phyloP scores from a whole-genome alignment of 2,113 vertebrate species.

The Castor canadensis region DNA sequence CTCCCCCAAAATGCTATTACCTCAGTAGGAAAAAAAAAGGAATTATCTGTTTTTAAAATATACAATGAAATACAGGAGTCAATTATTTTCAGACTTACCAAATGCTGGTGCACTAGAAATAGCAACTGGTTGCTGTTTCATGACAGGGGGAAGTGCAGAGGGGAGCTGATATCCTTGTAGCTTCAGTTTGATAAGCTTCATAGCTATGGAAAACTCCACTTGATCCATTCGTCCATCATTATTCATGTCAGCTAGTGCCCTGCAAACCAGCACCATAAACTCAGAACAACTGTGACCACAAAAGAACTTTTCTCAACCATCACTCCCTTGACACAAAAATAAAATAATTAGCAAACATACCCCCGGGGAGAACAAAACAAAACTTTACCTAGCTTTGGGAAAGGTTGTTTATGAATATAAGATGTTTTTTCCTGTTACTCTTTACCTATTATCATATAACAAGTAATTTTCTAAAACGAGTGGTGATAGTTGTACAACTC shows the following conservation, averaged over 20 bases:
- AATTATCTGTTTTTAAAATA: conserved; percentile 7
- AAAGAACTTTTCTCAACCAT: neutral
- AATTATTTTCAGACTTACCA: conserved; percentile 85
- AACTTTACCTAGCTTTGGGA: neutral
- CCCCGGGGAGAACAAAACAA: neutral
- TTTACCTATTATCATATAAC: neutral
- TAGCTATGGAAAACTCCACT: conserved; percentile 98
- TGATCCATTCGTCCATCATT: conserved; percentile 98
- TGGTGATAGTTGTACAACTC: neutral
- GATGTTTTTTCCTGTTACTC: neutral
- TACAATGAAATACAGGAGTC: neutral
- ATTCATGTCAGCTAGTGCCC: conserved; percentile 98
- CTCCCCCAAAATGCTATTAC: neutral
- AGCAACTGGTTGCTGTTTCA: conserved; percentile 93
- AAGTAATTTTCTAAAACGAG: neutral
- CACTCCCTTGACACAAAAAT: neutral
- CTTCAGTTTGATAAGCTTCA: conserved; percentile 99
- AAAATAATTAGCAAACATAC: neutral
- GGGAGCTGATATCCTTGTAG: conserved; percentile 97
- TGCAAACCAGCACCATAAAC: conserved; percentile 74
- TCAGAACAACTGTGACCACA: neutral
- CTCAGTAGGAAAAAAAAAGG: neutral
- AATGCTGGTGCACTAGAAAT: conserved; percentile 89
- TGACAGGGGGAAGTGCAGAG: conserved; percentile 91
- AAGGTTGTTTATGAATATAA: neutral